Evolutionary conservation across 2,888 invertebrate species (phyloP), one percentile per base, ranked within the genome.

Genomic region (Bursaphelenchus okinawaensis): DNA sequence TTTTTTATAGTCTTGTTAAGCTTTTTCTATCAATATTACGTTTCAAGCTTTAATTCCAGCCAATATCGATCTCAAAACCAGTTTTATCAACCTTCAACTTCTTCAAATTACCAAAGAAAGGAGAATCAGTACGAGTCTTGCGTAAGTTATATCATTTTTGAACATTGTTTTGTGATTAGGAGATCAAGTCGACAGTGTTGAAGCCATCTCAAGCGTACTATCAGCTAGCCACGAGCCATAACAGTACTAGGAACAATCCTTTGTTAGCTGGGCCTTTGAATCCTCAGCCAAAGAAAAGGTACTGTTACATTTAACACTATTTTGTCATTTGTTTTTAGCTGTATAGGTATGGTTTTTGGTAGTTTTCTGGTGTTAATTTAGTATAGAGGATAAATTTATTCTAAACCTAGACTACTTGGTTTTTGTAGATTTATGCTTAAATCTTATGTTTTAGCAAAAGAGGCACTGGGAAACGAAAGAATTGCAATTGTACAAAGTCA

Each of bases 401-500:
- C 51, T 59, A 59, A 60, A n/a, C n/a, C n/a, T n/a, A n/a, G n/a
- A n/a, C n/a, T n/a, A n/a, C n/a, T 57, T 64, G 4, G 54, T n/a
- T 68, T 22, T n/a, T 20, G 12, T 16, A 16, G 19, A 23, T 52
- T 67, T 52, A 22, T 23, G 20, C 16, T 54, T 9, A 20, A 16
- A 4, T 26, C 23, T 1, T 2, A 19, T 6, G 12, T 19, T 68
- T 71, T 19, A 72, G 72, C 29, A 66, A 71, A 52, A 72, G 68
- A 51, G 40, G 56, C 9, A 40, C 60, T n/a, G 72, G 68, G 22
- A 69, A 72, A 19, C 59, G 68, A 7, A 96, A 96, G 84, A 94
- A 95, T 9, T 98, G 98, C 85, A 98, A 98, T 84, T 98, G 98
- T 85, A 96, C 93, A 28, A 95, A 95, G 85, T 96, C 95, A 1